These are phyloP conservation scores for Drosophila auraria DNA, from an alignment of 1,140 invertebrate species.

Conservation along the genomic window DNA sequence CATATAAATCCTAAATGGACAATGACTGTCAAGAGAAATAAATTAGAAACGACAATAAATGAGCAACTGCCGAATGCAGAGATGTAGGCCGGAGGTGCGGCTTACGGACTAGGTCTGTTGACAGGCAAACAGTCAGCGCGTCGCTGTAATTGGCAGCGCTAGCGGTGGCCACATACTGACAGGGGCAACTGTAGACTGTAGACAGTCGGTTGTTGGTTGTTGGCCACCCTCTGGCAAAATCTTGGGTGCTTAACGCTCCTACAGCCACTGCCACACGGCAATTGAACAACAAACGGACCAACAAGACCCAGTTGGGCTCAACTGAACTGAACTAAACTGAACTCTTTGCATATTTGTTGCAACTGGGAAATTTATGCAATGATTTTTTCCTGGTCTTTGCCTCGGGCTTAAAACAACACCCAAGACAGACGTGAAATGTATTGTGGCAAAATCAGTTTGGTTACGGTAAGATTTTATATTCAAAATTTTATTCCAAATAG, in stretches of 20 bases:
- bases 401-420: constrained; percentile 61
- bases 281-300: constrained; percentile 54
- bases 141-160: constrained; percentile 68
- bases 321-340: constrained; percentile 48
- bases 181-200: constrained; percentile 20
- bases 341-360: constrained; percentile 77
- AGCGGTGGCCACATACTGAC: constrained; percentile 7
- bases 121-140: constrained; percentile 64
- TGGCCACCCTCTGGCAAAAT: constrained; percentile 15
- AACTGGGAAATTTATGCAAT: constrained; percentile 75
- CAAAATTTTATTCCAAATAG: too few relatives aligned
- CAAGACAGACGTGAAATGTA: constrained; percentile 30
- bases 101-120: constrained; percentile 47
- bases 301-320: constrained; percentile 32
- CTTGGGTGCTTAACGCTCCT: constrained; percentile 7
- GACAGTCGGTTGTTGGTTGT: background rate
- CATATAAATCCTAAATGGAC: constrained; percentile 82
- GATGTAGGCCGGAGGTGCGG: constrained; percentile 2
- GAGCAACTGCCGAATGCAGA: constrained; percentile 67
- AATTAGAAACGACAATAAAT: constrained; percentile 83
- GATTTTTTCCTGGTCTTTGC: constrained; percentile 56
- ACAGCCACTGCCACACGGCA: constrained; percentile 35
- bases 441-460: background rate
- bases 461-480: background rate
- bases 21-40: constrained; percentile 81